These are phyloP conservation scores for Seladonia tumulorum DNA, from an alignment of 2,888 invertebrate genomes.

Conservation along the genomic window DNA sequence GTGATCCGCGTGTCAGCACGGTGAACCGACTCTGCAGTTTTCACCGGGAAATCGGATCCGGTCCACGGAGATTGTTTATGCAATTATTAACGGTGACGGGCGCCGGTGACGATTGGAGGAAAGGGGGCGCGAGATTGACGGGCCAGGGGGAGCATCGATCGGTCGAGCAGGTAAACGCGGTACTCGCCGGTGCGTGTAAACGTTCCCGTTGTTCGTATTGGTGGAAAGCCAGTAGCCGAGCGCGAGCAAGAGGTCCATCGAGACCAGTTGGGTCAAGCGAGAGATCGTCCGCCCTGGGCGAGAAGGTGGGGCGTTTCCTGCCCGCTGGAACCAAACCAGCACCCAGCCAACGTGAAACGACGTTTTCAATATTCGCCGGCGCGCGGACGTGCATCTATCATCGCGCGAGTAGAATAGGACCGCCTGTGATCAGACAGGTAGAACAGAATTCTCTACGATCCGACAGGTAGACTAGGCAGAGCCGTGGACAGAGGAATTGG, in stretches of 20 bases:
- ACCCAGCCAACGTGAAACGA: conserved; percentile 69
- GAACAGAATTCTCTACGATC: not conserved
- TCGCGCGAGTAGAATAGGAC: not conserved
- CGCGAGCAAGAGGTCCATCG: conserved; percentile 7
- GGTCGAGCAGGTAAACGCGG: conserved; percentile 51
- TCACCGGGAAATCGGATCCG: conserved; percentile 19
- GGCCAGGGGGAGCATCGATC: conserved; percentile 40
- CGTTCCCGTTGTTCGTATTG: conserved; percentile 28
- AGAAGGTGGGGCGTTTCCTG: conserved; percentile 34
- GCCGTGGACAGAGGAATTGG: not conserved
- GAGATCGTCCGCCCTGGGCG: conserved; percentile 4
- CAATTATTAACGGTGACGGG: conserved; percentile 62
- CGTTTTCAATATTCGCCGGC: conserved; percentile 71
- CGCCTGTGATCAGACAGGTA: not conserved
- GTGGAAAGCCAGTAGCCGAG: conserved; percentile 1
- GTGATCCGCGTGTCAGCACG: not conserved
- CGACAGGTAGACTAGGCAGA: not conserved
- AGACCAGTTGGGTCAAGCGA: conserved; percentile 11
- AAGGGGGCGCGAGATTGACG: conserved; percentile 42
- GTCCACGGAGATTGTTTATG: conserved; percentile 44
- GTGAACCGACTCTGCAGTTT: not conserved
- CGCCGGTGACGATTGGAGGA: conserved; percentile 22
- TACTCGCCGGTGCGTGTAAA: conserved; percentile 58
- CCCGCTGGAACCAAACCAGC: conserved; percentile 65
- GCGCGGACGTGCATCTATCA: not conserved